These are phyloP conservation scores for Bubo scandiacus DNA, from an alignment of 2,113 vertebrate genomes.

Conservation along the genomic window DNA sequence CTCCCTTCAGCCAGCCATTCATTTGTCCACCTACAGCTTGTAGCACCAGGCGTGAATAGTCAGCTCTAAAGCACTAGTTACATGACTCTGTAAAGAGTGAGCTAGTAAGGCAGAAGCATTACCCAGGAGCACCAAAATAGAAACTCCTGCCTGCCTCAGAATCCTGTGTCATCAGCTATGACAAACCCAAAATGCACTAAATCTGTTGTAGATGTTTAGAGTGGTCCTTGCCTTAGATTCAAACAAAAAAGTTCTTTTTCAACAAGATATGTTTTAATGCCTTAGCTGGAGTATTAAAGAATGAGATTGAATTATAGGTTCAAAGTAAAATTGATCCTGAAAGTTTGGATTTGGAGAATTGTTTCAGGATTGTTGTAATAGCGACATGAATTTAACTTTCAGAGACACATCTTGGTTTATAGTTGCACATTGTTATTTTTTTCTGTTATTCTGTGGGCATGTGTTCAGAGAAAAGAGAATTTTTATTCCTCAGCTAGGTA, in stretches of 20 bases:
- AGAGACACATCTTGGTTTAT: not conserved
- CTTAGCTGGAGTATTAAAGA: not conserved
- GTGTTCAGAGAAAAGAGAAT: not conserved
- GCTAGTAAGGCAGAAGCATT: not conserved
- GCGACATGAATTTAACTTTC: not conserved
- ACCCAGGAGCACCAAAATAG: not conserved
- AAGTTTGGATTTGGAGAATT: not conserved
- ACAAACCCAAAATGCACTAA: not conserved
- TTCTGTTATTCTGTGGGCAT: not conserved
- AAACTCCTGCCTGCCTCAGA: not conserved
- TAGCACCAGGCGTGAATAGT: conserved; percentile 17
- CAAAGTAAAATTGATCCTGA: not conserved
- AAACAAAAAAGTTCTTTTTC: not conserved
- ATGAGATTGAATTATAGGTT: not conserved
- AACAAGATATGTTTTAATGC: not conserved
- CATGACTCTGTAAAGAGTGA: not conserved
- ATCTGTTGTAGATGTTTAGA: not conserved
- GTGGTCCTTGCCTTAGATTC: not conserved
- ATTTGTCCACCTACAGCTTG: conserved; percentile 56
- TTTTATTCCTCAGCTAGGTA: not conserved
- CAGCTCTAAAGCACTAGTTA: not conserved
- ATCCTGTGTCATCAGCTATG: not conserved
- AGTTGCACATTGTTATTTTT: not conserved
- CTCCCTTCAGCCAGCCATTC: conserved; percentile 58
- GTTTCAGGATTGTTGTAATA: not conserved